Percentiles rank a stretch among this genome's conserved stretches.
Evolutionary conservation across 1,140 invertebrate genomes (phyloP).

Genomic region (Diabrotica virgifera): DNA sequence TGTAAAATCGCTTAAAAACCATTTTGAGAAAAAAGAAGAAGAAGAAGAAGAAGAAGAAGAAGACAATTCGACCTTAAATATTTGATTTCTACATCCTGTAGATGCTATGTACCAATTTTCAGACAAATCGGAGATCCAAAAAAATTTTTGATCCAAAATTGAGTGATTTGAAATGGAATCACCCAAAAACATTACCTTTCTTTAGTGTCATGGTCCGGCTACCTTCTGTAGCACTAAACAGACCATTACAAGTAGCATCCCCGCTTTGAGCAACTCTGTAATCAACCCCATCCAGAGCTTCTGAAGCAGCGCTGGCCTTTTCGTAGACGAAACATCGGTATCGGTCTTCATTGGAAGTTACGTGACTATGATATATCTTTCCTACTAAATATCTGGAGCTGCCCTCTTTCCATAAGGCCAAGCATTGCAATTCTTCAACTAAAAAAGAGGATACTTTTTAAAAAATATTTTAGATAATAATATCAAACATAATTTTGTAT

Average conservation of each 20-base stretch:
- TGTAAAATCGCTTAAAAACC: no score
- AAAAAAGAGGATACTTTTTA: slow-evolving; percentile 34
- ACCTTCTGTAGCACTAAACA: slow-evolving; percentile 76
- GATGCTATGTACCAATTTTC: no score
- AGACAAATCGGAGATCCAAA: no score
- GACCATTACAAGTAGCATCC: slow-evolving; percentile 83
- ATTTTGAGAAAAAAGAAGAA: no score
- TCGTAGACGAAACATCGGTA: slow-evolving; percentile 92
- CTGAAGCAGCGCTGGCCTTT: slow-evolving; percentile 55
- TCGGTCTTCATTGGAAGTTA: slow-evolving; percentile 84
- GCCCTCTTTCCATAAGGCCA: slow-evolving; percentile 87
- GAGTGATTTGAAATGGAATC: no score
- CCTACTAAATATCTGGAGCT: slow-evolving; percentile 83
- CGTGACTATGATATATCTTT: slow-evolving; percentile 75
- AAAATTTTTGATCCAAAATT: no score
- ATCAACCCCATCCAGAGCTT: slow-evolving; percentile 56
- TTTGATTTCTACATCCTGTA: no score
- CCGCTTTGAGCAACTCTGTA: slow-evolving; percentile 83
- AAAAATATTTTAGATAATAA: neutral
- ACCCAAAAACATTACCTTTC: slow-evolving; percentile 57
- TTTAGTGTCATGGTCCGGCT: slow-evolving; percentile 71
- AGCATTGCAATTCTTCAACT: slow-evolving; percentile 84
- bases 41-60: no score
- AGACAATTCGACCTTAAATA: no score
- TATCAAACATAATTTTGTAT: neutral